Evolutionary conservation across 2,797 vertebrate species (phyloP).

Genomic region (Pseudotriccus pelzelni): DNA sequence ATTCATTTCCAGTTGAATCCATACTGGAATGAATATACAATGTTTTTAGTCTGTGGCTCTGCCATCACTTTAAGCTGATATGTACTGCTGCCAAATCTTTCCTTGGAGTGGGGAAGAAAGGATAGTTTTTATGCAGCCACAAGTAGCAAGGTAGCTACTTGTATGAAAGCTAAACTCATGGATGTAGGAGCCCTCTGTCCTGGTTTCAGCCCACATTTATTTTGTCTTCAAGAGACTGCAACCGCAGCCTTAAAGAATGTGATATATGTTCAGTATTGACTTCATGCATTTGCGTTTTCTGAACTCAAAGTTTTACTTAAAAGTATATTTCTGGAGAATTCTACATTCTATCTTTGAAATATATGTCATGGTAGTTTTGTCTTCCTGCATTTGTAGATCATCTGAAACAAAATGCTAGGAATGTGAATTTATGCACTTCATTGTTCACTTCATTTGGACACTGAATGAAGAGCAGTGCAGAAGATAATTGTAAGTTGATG

Average conservation of each 20-base stretch:
- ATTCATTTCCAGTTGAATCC: not conserved
- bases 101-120: not conserved
- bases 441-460: not conserved
- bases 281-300: not conserved
- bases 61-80: not conserved
- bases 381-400: not conserved
- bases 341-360: not conserved
- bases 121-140: not conserved
- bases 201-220: not conserved
- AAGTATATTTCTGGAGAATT: not conserved
- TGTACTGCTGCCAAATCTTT: not conserved
- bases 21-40: not conserved
- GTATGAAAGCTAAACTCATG: not conserved
- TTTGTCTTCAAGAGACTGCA: not conserved
- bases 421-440: not conserved
- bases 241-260: not conserved
- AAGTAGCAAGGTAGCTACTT: not conserved
- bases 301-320: not conserved
- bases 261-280: not conserved
- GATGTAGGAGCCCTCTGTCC: accelerated
- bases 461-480: not conserved
- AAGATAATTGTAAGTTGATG: not conserved
- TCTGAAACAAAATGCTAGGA: not conserved
- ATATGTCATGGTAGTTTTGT: not conserved
- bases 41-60: not conserved